Percentiles rank a stretch among this genome's conserved stretches.
Conservation (phyloP, 2,113 vertebrate genomes). For the Regulus satrapa region DNA sequence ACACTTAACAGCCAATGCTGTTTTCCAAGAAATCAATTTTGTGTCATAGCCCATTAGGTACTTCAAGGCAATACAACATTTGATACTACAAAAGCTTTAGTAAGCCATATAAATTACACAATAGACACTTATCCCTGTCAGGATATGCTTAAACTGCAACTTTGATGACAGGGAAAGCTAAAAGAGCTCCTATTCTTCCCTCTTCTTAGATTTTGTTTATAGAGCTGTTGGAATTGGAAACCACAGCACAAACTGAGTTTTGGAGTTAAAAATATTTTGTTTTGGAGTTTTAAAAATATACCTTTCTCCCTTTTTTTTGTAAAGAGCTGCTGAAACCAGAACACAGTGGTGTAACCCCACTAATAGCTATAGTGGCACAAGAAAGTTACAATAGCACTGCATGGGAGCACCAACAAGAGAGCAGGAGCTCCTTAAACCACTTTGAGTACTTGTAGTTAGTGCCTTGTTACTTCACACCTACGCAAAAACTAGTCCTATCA, state of each 20-base stretch:
- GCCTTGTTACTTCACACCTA: neutral
- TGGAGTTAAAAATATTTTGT: too few relatives aligned
- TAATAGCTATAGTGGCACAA: neutral
- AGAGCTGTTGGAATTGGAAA: neutral
- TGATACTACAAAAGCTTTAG: neutral
- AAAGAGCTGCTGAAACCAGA: neutral
- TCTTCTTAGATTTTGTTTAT: neutral
- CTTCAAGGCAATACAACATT: neutral
- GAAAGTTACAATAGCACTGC: neutral
- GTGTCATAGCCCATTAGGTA: neutral
- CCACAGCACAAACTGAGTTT: neutral
- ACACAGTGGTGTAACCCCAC: neutral
- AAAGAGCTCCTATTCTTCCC: neutral
- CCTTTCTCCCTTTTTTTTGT: neutral
- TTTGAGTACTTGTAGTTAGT: neutral
- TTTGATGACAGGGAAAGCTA: neutral
- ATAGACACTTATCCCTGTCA: neutral
- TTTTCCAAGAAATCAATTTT: slow-evolving; percentile 6
- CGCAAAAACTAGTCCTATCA: neutral
- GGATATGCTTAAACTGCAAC: neutral
- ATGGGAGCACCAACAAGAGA: neutral
- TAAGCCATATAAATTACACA: neutral
- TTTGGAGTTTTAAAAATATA: neutral
- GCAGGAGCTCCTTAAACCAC: neutral
- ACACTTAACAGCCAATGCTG: neutral